Conservation (phyloP, 2,888 invertebrate genomes). For the Cartodere bifasciata region DNA sequence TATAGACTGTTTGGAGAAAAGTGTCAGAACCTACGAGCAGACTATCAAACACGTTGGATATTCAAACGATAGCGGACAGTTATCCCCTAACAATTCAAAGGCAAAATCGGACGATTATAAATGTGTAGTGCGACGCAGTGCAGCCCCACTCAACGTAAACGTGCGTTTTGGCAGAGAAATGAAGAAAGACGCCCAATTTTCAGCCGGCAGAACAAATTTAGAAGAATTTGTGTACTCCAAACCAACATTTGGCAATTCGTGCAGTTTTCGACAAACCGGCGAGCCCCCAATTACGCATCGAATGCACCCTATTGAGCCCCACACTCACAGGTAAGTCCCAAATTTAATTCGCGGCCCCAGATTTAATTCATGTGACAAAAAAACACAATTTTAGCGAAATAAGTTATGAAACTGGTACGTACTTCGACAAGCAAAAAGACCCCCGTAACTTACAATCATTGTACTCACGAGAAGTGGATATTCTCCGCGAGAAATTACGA, state of each 20-base stretch:
- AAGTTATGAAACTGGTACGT: constrained; percentile 28
- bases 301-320: too few species aligned
- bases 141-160: constrained; percentile 7
- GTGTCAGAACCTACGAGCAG: constrained; percentile 24
- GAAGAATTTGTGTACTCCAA: not conserved
- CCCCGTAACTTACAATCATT: constrained; percentile 22
- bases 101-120: too few species aligned
- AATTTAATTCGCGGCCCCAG: too few species aligned
- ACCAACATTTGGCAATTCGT: too few species aligned
- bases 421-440: constrained; percentile 28
- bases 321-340: too few species aligned
- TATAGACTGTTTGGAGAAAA: constrained; percentile 23
- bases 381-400: too few species aligned
- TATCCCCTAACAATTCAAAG: too few species aligned
- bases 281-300: too few species aligned
- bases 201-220: not conserved
- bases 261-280: too few species aligned
- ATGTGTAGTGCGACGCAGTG: constrained; percentile 6
- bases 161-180: constrained; percentile 1
- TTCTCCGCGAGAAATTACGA: constrained; percentile 26
- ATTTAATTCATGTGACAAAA: too few species aligned
- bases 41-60: constrained; percentile 20
- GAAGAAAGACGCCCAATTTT: too few species aligned
- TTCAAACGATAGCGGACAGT: constrained; percentile 11
- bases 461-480: constrained; percentile 28